A percentile compares a stretch with the other conserved stretches of the same genome.
Conservation (phyloP, 2,797 vertebrate species). For the Pelochelys cantorii region DNA sequence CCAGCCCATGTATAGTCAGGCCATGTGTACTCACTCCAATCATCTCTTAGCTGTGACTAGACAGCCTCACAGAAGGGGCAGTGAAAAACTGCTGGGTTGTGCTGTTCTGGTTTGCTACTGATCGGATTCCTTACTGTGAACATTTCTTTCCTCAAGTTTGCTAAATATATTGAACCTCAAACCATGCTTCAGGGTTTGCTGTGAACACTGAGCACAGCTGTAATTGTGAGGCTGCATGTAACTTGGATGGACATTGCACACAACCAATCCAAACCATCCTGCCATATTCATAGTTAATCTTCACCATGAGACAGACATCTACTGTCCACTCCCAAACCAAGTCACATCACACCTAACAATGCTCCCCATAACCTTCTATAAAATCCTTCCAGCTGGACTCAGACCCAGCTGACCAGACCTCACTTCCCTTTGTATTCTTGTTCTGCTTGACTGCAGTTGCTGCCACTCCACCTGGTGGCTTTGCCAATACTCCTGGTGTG, state of each 20-base stretch:
- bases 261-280: not conserved
- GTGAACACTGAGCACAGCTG: not conserved
- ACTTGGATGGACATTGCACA: not conserved
- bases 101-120: not conserved
- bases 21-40: slow-evolving; percentile 18
- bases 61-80: slow-evolving; percentile 12
- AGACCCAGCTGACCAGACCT: not conserved
- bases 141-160: not conserved
- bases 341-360: not conserved
- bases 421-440: not conserved
- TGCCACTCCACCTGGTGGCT: slow-evolving; percentile 5
- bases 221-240: not conserved
- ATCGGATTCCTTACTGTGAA: not conserved
- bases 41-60: not conserved
- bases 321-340: not conserved
- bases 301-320: not conserved
- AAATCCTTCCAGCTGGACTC: not conserved
- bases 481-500: not conserved
- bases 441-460: not conserved
- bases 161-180: not conserved
- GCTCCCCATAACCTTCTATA: not conserved
- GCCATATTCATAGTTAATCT: not conserved
- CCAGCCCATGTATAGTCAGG: not conserved
- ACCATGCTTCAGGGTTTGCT: not conserved
- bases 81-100: slow-evolving; percentile 23